Evolutionary conservation across 1,140 invertebrate genomes (phyloP).

Genomic region (Bombus polaris): DNA sequence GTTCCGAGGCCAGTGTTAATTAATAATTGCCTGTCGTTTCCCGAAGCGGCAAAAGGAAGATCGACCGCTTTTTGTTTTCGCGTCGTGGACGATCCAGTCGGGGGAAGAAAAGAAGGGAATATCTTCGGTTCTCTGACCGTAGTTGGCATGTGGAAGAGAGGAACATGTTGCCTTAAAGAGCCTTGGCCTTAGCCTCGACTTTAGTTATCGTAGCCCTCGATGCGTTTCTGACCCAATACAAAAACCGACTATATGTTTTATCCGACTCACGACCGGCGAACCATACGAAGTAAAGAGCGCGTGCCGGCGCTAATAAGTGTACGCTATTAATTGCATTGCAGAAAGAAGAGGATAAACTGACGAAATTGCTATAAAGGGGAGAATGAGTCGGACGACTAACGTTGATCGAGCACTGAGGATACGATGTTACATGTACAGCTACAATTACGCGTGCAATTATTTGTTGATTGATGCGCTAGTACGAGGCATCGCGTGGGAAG

Average conservation of each 20-base stretch:
- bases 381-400: not conserved
- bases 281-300: conserved; percentile 9
- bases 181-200: conserved; percentile 62
- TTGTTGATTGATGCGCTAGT: conserved; percentile 26
- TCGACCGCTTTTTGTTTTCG: not conserved
- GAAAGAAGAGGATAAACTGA: conserved; percentile 28
- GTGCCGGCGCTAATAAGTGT: conserved; percentile 52
- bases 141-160: conserved; percentile 30
- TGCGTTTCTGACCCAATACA: conserved; percentile 11
- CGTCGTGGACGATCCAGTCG: not conserved
- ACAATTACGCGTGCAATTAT: conserved; percentile 18
- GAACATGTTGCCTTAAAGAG: conserved; percentile 49
- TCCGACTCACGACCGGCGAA: conserved; percentile 27
- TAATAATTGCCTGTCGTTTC: conserved; percentile 40
- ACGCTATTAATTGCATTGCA: conserved; percentile 33
- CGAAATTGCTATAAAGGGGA: conserved; percentile 4
- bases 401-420: too few relatives aligned
- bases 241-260: conserved; percentile 37
- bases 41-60: not conserved
- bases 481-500: conserved; percentile 1
- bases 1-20: conserved; percentile 24
- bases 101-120: not conserved
- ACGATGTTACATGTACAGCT: not conserved
- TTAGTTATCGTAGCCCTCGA: conserved; percentile 39
- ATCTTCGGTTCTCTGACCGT: conserved; percentile 32